These are phyloP conservation scores for Myripristis murdjan DNA, from an alignment of 2,797 vertebrate genomes.

Conservation along the genomic window DNA sequence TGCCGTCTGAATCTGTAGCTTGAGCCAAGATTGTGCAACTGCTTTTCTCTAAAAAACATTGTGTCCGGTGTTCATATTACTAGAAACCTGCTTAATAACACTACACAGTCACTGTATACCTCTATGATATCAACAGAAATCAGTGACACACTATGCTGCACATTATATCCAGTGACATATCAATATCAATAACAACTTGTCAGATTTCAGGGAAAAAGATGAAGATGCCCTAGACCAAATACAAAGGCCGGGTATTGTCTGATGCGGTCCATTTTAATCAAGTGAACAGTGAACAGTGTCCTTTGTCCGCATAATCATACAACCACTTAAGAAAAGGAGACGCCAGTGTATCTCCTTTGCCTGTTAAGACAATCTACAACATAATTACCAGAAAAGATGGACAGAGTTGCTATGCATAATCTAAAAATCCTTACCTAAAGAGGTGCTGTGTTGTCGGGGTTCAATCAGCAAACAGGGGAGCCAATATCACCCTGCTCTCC, in stretches of 20 bases:
- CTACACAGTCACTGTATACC: neutral
- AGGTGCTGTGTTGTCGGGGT: neutral
- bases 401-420: neutral
- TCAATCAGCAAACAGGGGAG: neutral
- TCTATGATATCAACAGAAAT: neutral
- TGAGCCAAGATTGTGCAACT: neutral
- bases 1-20: neutral
- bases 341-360: neutral
- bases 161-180: neutral
- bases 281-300: conserved; percentile 1
- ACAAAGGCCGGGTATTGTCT: conserved; percentile 2
- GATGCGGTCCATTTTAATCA: conserved; percentile 1
- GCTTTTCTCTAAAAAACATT: too few relatives aligned
- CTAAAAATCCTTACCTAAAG: conserved; percentile 11
- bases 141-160: neutral
- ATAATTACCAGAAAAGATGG: neutral
- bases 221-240: neutral
- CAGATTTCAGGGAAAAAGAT: neutral
- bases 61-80: too few relatives aligned
- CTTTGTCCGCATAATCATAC: neutral
- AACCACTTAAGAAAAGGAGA: neutral
- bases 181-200: neutral
- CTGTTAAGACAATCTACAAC: neutral
- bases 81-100: too few relatives aligned
- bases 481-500: neutral